A percentile compares a stretch with the other conserved stretches of the same genome.
These are phyloP conservation scores for Cloeon dipterum DNA, from an alignment of 2,888 invertebrate genomes.

Conservation along the genomic window DNA sequence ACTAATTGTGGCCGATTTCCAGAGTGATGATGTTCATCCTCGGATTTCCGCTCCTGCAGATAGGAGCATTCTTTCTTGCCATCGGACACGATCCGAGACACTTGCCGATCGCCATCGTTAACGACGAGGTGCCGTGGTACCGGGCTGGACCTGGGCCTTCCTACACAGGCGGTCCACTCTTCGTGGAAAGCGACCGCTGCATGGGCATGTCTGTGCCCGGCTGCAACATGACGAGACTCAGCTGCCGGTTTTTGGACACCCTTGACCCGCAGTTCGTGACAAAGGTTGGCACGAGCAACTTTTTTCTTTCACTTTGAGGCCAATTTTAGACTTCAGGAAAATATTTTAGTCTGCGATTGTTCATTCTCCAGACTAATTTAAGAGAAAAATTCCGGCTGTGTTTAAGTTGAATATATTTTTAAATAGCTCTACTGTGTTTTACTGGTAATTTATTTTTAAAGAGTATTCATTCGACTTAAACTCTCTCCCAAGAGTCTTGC, in stretches of 20 bases:
- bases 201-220: background rate
- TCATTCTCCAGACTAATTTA: no score
- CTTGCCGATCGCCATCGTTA: conserved; percentile 52
- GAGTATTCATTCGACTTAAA: no score
- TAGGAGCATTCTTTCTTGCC: conserved; percentile 54
- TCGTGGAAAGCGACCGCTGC: conserved; percentile 7
- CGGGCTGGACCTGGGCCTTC: conserved; percentile 3
- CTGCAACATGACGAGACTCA: conserved; percentile 6
- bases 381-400: no score
- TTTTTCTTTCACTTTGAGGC: no score
- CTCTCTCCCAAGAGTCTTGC: no score
- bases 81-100: conserved; percentile 53
- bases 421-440: no score
- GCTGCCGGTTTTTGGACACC: conserved; percentile 5
- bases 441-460: no score
- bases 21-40: conserved; percentile 1
- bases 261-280: conserved; percentile 2
- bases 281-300: conserved; percentile 4
- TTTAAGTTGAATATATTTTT: no score
- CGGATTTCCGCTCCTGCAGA: conserved; percentile 43
- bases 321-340: no score
- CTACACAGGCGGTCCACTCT: background rate
- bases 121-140: conserved; percentile 40
- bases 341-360: no score
- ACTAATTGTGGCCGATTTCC: background rate